Conservation (phyloP, 2,113 vertebrate genomes). For the Sialia sialis region DNA sequence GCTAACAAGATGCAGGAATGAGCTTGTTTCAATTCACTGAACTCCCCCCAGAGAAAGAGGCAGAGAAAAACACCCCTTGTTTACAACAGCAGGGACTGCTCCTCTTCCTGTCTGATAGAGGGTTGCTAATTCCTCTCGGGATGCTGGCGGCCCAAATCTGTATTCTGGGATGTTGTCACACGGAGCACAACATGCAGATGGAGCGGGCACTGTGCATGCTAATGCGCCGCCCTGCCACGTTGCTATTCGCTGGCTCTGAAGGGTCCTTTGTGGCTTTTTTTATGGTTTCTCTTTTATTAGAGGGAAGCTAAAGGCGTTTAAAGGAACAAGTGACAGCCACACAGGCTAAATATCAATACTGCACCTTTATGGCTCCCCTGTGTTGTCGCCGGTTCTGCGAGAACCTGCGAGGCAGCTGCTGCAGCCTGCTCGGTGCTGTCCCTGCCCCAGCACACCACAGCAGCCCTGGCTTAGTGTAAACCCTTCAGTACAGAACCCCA, state of each 20-base stretch:
- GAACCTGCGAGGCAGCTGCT: neutral
- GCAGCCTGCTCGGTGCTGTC: neutral
- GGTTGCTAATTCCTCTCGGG: neutral
- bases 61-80: conserved; percentile 31
- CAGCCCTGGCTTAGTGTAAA: neutral
- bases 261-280: conserved; percentile 23
- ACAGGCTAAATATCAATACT: neutral
- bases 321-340: neutral
- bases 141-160: conserved; percentile 3
- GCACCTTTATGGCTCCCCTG: neutral
- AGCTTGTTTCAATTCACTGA: conserved; percentile 8
- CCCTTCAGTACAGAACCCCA: neutral
- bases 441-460: neutral
- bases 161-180: conserved; percentile 50
- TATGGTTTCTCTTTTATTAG: conserved; percentile 50
- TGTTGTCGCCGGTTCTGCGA: rapidly evolving
- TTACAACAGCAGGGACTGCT: conserved; percentile 24
- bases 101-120: conserved; percentile 8
- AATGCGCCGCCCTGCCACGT: neutral
- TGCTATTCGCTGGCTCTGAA: neutral
- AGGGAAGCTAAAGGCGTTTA: conserved; percentile 31
- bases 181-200: conserved; percentile 7
- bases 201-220: neutral
- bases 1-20: neutral
- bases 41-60: neutral